These are phyloP conservation scores for Orycteropus afer DNA, from an alignment of 2,113 vertebrate species.

Conservation along the genomic window DNA sequence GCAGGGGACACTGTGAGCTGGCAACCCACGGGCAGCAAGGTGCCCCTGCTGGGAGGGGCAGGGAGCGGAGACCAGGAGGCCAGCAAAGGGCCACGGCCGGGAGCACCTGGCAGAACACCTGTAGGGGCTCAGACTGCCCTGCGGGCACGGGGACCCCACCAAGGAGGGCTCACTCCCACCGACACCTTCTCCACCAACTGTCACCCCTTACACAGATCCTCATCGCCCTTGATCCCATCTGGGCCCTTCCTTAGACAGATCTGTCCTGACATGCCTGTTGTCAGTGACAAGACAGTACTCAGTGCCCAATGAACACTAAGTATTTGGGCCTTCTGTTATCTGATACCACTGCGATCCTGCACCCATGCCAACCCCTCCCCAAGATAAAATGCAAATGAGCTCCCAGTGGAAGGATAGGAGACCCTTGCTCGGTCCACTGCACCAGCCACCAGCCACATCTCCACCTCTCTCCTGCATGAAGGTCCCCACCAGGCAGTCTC, in stretches of 20 bases:
- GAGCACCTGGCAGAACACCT: too few species aligned
- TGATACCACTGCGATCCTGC: rapidly evolving
- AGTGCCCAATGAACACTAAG: rapidly evolving
- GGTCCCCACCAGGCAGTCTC: rapidly evolving
- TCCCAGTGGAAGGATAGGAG: rapidly evolving
- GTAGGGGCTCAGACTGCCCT: not conserved
- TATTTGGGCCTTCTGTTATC: rapidly evolving
- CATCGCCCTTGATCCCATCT: rapidly evolving
- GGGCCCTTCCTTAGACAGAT: not conserved
- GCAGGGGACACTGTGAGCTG: rapidly evolving
- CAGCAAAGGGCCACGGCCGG: too few species aligned
- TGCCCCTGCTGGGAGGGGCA: too few species aligned
- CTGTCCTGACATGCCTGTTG: rapidly evolving
- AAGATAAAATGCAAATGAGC: rapidly evolving
- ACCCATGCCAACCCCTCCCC: not conserved
- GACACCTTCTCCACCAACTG: rapidly evolving
- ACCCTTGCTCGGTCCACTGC: rapidly evolving
- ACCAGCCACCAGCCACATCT: rapidly evolving
- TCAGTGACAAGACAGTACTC: rapidly evolving
- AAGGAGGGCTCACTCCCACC: rapidly evolving
- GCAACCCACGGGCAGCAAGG: too few species aligned
- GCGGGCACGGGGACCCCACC: rapidly evolving
- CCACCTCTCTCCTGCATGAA: rapidly evolving
- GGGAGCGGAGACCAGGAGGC: too few species aligned
- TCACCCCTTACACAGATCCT: too few species aligned